phyloP scores from a whole-genome alignment of 2,113 vertebrate genomes.

The Ardeotis arabs region DNA sequence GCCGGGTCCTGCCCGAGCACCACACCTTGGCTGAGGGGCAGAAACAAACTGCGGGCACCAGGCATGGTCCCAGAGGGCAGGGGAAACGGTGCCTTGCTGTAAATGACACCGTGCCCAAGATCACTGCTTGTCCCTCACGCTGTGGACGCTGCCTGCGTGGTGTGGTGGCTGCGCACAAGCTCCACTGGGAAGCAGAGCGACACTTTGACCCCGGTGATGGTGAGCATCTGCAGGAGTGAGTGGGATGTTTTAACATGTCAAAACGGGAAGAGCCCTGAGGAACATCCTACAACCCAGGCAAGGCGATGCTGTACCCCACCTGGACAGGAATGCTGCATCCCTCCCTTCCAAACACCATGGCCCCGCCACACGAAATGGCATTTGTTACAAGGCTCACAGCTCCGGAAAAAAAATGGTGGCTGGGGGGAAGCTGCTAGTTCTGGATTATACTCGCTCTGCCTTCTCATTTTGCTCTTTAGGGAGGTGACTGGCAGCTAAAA shows the following conservation, averaged over 20 bases:
- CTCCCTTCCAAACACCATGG: background rate
- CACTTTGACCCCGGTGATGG: fast-evolving
- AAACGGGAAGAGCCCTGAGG: background rate
- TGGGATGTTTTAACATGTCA: background rate
- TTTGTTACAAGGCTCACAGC: background rate
- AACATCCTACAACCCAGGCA: background rate
- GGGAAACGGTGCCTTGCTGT: fast-evolving
- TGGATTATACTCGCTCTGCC: background rate
- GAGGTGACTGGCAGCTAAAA: background rate
- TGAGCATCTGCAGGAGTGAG: background rate
- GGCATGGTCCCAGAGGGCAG: background rate
- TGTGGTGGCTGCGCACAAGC: background rate
- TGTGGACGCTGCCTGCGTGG: fast-evolving
- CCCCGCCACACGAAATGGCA: background rate
- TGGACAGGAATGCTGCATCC: background rate
- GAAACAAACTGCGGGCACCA: background rate
- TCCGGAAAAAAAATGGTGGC: background rate
- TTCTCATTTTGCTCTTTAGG: background rate
- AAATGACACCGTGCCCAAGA: background rate
- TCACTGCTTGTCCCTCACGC: background rate
- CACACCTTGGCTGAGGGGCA: background rate
- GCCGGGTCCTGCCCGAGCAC: background rate
- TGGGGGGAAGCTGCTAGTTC: background rate
- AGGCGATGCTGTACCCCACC: background rate
- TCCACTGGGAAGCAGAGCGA: background rate